A percentile compares a stretch with the other conserved stretches of the same genome.
Evolutionary conservation across 2,797 vertebrate species (phyloP).

Genomic region (Pteropus rufus): DNA sequence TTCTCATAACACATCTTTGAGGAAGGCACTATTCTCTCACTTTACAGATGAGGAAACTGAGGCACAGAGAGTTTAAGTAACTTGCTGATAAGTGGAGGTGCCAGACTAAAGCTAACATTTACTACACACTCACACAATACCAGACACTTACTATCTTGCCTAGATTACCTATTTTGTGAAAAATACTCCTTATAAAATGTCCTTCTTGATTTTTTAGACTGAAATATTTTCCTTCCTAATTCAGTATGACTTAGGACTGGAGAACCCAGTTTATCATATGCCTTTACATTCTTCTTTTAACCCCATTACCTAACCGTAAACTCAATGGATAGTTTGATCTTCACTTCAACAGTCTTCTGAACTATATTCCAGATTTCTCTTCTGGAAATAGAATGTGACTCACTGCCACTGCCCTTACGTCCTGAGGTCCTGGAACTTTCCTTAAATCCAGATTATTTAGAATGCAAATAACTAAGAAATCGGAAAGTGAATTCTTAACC

Average conservation of each 20-base stretch:
- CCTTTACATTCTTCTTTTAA: not conserved
- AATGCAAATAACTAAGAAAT: not conserved
- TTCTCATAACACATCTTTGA: not conserved
- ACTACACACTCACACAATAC: not conserved
- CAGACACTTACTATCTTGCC: not conserved
- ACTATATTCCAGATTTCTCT: not conserved
- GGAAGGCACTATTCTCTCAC: not conserved
- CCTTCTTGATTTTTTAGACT: not conserved
- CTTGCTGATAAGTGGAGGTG: not conserved
- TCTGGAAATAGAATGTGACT: constrained; percentile 10
- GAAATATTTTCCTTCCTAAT: not conserved
- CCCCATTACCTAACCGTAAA: not conserved
- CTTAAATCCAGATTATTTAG: not conserved
- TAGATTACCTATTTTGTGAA: not conserved
- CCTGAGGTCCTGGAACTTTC: not conserved
- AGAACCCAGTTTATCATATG: not conserved
- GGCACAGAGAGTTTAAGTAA: not conserved
- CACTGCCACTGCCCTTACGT: not conserved
- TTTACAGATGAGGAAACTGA: not conserved
- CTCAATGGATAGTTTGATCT: not conserved
- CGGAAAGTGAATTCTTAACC: not conserved
- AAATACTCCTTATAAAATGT: not conserved
- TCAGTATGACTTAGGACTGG: not conserved
- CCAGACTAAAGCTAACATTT: not conserved
- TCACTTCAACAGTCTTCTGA: not conserved